A percentile compares a stretch with the other conserved stretches of the same genome.
Conservation (phyloP, 2,888 invertebrate species). For the Acleris laterana region DNA sequence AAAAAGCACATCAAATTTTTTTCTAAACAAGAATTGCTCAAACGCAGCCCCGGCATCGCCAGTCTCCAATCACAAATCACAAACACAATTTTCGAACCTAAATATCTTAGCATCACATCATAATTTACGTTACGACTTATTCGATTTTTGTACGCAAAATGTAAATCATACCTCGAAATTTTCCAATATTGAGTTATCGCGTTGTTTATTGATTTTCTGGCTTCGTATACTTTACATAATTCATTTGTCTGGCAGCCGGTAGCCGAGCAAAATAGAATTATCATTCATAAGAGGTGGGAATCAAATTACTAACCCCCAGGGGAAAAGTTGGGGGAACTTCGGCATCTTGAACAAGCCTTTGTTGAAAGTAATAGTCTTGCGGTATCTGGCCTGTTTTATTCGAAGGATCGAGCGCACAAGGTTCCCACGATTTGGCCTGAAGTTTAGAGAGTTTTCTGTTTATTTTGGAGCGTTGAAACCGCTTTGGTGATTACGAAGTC, state of each 20-base stretch:
- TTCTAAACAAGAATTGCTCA: no score
- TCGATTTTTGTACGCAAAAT: no score
- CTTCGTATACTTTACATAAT: neutral
- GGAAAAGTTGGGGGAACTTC: conserved; percentile 15
- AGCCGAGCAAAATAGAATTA: conserved; percentile 1
- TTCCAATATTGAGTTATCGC: no score
- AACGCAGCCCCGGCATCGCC: no score
- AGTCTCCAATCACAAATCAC: no score
- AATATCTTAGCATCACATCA: no score
- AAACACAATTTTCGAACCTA: no score
- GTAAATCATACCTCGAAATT: no score
- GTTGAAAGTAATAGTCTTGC: conserved; percentile 16
- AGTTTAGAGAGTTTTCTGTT: neutral
- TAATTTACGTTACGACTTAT: no score
- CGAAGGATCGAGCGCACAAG: neutral
- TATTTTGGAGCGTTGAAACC: neutral
- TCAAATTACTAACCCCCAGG: conserved; percentile 12
- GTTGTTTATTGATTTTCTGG: no score
- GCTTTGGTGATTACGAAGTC: neutral
- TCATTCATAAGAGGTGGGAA: conserved; percentile 18
- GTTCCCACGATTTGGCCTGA: neutral
- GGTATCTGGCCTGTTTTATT: conserved; percentile 15
- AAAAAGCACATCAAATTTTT: no score
- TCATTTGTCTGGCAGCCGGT: neutral
- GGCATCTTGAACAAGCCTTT: conserved; percentile 6